Conservation (phyloP, 1,140 invertebrate species). For the Lepidurus apus region DNA sequence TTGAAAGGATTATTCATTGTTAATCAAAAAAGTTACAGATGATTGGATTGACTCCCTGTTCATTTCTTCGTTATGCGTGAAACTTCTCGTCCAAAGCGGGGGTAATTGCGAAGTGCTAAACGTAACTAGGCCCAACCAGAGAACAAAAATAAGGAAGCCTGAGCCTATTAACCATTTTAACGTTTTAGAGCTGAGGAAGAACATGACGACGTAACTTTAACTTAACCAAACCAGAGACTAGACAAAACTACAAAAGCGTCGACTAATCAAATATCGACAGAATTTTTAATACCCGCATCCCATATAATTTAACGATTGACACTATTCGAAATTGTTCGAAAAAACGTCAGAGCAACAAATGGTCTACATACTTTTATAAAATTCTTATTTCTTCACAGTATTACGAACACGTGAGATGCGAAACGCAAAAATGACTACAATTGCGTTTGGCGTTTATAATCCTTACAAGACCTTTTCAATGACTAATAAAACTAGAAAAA, state of each 20-base stretch:
- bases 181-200: background rate
- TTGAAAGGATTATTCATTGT: background rate
- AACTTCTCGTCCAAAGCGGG: background rate
- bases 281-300: background rate
- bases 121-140: background rate
- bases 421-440: too few relatives aligned
- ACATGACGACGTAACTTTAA: background rate
- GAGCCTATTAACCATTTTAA: constrained; percentile 4
- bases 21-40: background rate
- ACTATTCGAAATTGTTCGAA: too few relatives aligned
- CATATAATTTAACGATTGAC: background rate
- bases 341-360: too few relatives aligned
- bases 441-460: too few relatives aligned
- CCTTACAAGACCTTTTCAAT: too few relatives aligned
- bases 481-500: too few relatives aligned
- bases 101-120: background rate
- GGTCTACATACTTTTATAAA: too few relatives aligned
- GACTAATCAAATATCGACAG: background rate
- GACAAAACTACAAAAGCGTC: background rate
- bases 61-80: background rate
- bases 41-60: background rate
- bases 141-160: background rate
- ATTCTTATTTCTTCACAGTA: too few relatives aligned
- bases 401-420: too few relatives aligned
- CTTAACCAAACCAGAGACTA: background rate